phyloP scores from a whole-genome alignment of 2,888 invertebrate genomes.

The Aphrophora alni region DNA sequence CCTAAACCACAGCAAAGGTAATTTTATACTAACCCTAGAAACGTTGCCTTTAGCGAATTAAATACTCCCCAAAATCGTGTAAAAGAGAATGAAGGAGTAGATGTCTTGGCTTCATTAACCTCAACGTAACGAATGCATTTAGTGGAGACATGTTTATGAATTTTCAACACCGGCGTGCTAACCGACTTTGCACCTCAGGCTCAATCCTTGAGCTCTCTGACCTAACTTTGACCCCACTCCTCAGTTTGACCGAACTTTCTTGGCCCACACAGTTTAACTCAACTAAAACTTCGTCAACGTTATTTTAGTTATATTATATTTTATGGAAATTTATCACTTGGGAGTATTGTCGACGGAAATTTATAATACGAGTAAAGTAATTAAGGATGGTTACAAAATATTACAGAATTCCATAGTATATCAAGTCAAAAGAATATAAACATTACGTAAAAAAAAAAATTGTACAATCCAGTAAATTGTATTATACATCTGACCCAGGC shows the following conservation, averaged over 20 bases:
- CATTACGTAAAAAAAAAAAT: too few relatives aligned
- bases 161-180: slow-evolving; percentile 1
- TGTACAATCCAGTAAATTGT: too few relatives aligned
- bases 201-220: background rate
- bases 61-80: background rate
- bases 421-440: too few relatives aligned
- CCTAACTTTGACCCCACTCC: background rate
- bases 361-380: too few relatives aligned
- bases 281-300: background rate
- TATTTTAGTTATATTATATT: too few relatives aligned
- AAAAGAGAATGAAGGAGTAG: slow-evolving; percentile 4
- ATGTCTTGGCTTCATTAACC: background rate
- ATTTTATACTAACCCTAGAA: background rate
- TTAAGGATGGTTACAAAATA: too few relatives aligned
- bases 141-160: slow-evolving; percentile 6
- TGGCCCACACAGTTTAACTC: background rate
- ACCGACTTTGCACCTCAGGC: background rate
- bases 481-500: too few relatives aligned
- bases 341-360: too few relatives aligned
- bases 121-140: background rate
- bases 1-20: background rate
- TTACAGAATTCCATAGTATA: too few relatives aligned
- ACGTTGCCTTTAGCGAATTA: background rate
- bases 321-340: too few relatives aligned
- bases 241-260: background rate